Evolutionary conservation across 2,797 vertebrate species (phyloP).

Genomic region (Sparus aurata): DNA sequence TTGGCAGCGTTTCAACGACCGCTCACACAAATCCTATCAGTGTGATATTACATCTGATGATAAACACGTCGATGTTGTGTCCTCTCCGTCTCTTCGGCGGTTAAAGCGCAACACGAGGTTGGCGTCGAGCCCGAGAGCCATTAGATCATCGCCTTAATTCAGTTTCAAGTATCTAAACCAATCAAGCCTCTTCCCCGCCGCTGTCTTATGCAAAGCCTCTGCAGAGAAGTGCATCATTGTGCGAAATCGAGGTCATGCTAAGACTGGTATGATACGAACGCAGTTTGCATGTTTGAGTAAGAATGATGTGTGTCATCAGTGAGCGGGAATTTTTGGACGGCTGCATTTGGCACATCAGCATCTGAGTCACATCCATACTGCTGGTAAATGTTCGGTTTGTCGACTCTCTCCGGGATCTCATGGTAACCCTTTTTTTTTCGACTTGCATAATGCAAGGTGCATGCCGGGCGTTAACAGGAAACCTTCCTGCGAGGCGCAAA

Average conservation of each 20-base stretch:
- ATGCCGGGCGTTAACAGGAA: not conserved
- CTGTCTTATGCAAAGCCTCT: not conserved
- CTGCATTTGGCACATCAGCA: not conserved
- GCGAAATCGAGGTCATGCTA: conserved; percentile 7
- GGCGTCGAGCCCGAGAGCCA: not conserved
- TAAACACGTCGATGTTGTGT: not conserved
- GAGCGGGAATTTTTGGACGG: conserved; percentile 4
- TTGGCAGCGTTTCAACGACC: conserved; percentile 7
- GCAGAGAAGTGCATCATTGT: not conserved
- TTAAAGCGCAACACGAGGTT: not conserved
- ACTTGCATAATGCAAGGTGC: conserved; percentile 2
- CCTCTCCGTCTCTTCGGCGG: not conserved
- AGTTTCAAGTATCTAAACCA: conserved; percentile 1
- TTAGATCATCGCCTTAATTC: not conserved
- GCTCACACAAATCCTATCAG: not conserved
- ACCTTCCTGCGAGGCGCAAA: not conserved
- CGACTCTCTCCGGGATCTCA: not conserved
- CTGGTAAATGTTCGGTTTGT: not conserved
- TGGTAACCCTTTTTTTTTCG: not conserved
- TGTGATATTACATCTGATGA: conserved; percentile 9
- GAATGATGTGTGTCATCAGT: conserved; percentile 37
- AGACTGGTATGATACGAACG: not conserved
- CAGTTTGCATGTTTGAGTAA: not conserved
- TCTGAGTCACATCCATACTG: conserved; percentile 46
- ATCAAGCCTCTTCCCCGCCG: conserved; percentile 7